These are phyloP conservation scores for Anastrepha obliqua DNA, from an alignment of 1,140 invertebrate genomes.

Conservation along the genomic window DNA sequence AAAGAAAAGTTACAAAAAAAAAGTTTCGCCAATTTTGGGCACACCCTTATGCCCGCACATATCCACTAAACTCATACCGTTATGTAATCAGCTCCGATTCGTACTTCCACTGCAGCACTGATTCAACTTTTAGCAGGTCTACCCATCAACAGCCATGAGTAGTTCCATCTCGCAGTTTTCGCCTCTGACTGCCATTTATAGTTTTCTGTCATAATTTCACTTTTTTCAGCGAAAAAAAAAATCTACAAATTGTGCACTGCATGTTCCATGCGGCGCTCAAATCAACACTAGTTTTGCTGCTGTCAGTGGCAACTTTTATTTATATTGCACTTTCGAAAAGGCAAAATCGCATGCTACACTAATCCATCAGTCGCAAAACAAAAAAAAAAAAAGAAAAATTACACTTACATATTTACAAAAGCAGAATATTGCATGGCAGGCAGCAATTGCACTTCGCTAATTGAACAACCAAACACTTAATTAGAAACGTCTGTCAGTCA, in stretches of 20 bases:
- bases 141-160: background rate
- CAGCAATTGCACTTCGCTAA: slow-evolving; percentile 49
- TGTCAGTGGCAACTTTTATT: slow-evolving; percentile 32
- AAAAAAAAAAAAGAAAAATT: background rate
- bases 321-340: slow-evolving; percentile 28
- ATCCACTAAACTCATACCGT: too few relatives aligned
- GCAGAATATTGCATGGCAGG: slow-evolving; percentile 1
- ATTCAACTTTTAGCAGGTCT: background rate
- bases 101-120: too few relatives aligned
- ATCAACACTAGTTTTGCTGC: background rate
- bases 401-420: background rate
- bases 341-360: slow-evolving; percentile 34
- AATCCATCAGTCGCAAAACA: slow-evolving; percentile 17
- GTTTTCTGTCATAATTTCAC: slow-evolving; percentile 44
- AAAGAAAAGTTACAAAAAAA: too few relatives aligned
- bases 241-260: background rate
- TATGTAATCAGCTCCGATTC: too few relatives aligned
- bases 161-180: background rate
- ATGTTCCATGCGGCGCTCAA: background rate
- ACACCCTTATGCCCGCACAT: too few relatives aligned
- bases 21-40: too few relatives aligned
- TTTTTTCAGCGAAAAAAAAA: slow-evolving; percentile 7
- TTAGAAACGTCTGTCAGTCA: slow-evolving; percentile 48
- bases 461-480: slow-evolving; percentile 44
- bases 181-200: background rate